Conservation (phyloP, 2,888 invertebrate species). For the Oegoconia quadripuncta region DNA sequence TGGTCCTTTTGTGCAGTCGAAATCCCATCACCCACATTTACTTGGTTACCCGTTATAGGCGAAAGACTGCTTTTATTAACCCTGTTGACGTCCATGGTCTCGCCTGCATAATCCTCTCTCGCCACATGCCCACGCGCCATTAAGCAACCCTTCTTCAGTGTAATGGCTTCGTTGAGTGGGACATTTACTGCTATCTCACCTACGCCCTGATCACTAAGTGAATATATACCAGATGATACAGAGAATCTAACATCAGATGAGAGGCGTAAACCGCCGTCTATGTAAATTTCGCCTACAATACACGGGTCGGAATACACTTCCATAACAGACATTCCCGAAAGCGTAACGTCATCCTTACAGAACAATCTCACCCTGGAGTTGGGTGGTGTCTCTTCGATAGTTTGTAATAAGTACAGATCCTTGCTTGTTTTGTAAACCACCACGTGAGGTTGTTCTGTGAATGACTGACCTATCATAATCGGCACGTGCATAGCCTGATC, state of each 20-base stretch:
- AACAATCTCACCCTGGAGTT: conserved; percentile 7
- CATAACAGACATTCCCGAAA: neutral
- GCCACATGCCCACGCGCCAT: neutral
- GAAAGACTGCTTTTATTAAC: neutral
- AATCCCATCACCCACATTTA: too few species aligned
- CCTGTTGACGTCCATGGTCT: neutral
- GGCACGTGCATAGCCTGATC: conserved; percentile 8
- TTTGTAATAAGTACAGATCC: neutral
- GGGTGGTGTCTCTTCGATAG: neutral
- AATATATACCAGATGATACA: neutral
- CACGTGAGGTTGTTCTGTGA: conserved; percentile 13
- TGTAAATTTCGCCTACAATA: conserved; percentile 1
- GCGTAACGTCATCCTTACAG: neutral
- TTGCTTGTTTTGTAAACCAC: conserved; percentile 6
- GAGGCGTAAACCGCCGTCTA: conserved; percentile 1
- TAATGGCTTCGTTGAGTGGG: neutral
- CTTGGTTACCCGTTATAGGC: neutral
- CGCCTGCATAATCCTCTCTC: neutral
- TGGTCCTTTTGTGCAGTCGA: neutral
- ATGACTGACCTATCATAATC: conserved; percentile 12
- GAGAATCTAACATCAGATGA: neutral
- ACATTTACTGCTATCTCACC: neutral
- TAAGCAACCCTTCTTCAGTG: neutral
- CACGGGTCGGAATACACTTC: conserved; percentile 1
- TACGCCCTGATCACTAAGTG: neutral